These are phyloP conservation scores for Altica lythri DNA, from an alignment of 2,888 invertebrate species.

Conservation along the genomic window DNA sequence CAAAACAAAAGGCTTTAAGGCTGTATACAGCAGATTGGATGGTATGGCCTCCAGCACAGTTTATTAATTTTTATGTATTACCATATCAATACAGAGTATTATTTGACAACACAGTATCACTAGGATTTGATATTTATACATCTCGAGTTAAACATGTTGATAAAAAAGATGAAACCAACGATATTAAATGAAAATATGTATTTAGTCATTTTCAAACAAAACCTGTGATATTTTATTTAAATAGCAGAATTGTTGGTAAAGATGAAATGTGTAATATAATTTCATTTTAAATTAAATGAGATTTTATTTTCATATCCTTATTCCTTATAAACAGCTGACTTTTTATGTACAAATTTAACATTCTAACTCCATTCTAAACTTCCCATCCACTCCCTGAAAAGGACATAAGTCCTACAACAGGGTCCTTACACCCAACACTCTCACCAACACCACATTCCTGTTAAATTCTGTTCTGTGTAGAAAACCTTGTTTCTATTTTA, in stretches of 20 bases:
- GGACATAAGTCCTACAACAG: too few relatives aligned
- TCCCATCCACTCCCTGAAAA: too few relatives aligned
- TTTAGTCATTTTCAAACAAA: background rate
- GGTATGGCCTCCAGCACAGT: constrained; percentile 91
- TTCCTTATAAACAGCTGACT: too few relatives aligned
- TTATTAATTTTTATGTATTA: constrained; percentile 88
- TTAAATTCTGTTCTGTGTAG: too few relatives aligned
- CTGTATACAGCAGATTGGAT: constrained; percentile 88
- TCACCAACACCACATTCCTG: too few relatives aligned
- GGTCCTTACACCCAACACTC: too few relatives aligned
- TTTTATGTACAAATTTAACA: too few relatives aligned
- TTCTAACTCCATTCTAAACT: too few relatives aligned
- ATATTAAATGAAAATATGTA: background rate
- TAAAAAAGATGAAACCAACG: background rate
- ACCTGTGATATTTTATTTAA: background rate
- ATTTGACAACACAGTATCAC: constrained; percentile 83
- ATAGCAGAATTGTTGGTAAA: background rate
- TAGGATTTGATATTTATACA: constrained; percentile 85
- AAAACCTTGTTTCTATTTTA: too few relatives aligned
- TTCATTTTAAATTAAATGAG: background rate
- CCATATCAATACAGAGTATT: constrained; percentile 82
- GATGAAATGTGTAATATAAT: background rate
- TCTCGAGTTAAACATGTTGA: constrained; percentile 75
- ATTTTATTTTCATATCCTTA: background rate
- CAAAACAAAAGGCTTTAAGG: constrained; percentile 73